Evolutionary conservation across 1,140 invertebrate genomes (phyloP).

Genomic region (Onthophagus taurus): DNA sequence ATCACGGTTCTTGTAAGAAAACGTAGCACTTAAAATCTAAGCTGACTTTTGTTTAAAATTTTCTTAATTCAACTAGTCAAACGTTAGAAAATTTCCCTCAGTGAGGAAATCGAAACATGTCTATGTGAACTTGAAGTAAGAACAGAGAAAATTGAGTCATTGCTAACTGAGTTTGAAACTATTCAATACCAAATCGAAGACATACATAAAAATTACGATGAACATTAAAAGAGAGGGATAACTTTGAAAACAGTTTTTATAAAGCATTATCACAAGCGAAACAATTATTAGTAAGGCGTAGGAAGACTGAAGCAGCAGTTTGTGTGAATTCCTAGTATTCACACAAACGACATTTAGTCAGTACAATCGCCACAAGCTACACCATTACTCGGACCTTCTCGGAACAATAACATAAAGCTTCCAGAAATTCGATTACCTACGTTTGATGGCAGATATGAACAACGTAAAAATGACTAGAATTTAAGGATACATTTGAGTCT

Average conservation of each 20-base stretch:
- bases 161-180: neutral
- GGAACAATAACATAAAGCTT: conserved; percentile 19
- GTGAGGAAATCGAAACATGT: neutral
- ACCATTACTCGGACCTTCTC: neutral
- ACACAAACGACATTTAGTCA: neutral
- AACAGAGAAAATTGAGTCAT: neutral
- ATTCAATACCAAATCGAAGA: conserved; percentile 7
- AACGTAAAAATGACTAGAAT: conserved; percentile 28
- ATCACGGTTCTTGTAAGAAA: too few species aligned
- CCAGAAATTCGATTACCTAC: conserved; percentile 22
- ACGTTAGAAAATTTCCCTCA: neutral
- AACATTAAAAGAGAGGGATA: conserved; percentile 1
- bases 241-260: conserved; percentile 3
- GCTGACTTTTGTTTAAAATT: neutral
- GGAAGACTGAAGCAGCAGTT: too few species aligned
- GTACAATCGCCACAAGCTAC: too few species aligned
- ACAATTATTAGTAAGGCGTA: neutral
- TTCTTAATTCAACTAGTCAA: neutral
- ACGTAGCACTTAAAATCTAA: conserved; percentile 3
- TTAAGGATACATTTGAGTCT: conserved; percentile 26
- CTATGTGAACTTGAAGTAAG: neutral
- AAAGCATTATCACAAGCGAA: neutral
- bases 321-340: too few species aligned
- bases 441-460: conserved; percentile 25
- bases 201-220: neutral